Evolutionary conservation across 2,113 vertebrate species (phyloP).

Genomic region (Salvelinus namaycush): DNA sequence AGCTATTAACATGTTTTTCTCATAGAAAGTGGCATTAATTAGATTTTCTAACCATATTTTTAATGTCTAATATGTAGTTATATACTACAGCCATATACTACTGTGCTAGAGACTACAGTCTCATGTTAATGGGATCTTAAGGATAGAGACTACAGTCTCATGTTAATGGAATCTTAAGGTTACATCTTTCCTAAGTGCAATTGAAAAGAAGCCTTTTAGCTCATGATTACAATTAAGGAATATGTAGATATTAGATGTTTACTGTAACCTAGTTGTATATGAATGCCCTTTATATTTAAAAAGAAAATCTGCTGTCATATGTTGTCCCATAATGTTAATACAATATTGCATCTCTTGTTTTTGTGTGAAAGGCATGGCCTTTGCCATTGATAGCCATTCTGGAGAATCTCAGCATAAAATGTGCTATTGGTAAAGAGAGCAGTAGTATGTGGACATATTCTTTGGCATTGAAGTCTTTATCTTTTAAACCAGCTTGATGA

Average conservation of each 20-base stretch:
- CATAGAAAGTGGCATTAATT: conserved; percentile 30
- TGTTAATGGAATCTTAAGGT: conserved; percentile 30
- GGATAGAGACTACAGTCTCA: not conserved
- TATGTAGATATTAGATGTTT: conserved; percentile 65
- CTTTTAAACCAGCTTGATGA: conserved; percentile 35
- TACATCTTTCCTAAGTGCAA: conserved; percentile 63
- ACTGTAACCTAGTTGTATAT: conserved; percentile 67
- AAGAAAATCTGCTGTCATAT: conserved; percentile 45
- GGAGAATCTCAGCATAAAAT: conserved; percentile 21
- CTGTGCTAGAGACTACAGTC: too few species aligned
- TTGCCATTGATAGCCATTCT: conserved; percentile 38
- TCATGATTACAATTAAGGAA: conserved; percentile 74
- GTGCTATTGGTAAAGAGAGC: not conserved
- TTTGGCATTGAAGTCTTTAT: conserved; percentile 49
- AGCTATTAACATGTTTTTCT: conserved; percentile 26
- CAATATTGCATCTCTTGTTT: conserved; percentile 17
- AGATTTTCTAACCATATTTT: conserved; percentile 19
- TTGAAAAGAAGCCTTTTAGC: conserved; percentile 75
- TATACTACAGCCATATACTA: conserved; percentile 2
- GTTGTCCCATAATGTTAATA: conserved; percentile 52
- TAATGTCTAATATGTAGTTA: not conserved
- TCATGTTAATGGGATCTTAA: conserved; percentile 30
- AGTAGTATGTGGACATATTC: conserved; percentile 17
- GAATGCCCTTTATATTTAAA: conserved; percentile 58
- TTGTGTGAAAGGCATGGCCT: conserved; percentile 55